Conservation (phyloP, 2,797 vertebrate species). For the Lithobates pipiens region DNA sequence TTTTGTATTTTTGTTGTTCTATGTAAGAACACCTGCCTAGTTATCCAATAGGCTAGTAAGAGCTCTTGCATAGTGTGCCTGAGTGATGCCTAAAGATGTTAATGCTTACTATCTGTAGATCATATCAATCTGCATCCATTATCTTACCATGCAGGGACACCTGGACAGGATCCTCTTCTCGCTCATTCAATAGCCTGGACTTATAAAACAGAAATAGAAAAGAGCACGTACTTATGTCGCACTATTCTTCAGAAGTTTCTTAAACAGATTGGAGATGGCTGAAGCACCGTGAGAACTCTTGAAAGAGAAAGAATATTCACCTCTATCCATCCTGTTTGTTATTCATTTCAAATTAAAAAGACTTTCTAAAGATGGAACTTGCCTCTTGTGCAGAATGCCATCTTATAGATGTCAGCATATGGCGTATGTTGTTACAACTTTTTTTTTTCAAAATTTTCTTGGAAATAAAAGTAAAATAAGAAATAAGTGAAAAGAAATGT, state of each 20-base stretch:
- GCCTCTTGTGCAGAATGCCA: neutral
- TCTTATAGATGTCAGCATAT: neutral
- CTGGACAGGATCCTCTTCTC: constrained; percentile 69
- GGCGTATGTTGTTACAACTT: neutral
- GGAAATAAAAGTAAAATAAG: too few relatives aligned
- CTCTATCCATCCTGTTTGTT: constrained; percentile 67
- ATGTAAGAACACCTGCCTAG: constrained; percentile 64
- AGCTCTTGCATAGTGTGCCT: constrained; percentile 63
- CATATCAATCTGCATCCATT: constrained; percentile 70
- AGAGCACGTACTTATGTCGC: constrained; percentile 66
- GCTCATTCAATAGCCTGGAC: constrained; percentile 67
- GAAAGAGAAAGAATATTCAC: constrained; percentile 60
- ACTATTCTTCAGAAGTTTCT: constrained; percentile 66
- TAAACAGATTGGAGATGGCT: constrained; percentile 58
- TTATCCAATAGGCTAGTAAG: constrained; percentile 63
- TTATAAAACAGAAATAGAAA: constrained; percentile 70
- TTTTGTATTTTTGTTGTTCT: constrained; percentile 60
- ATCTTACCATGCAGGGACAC: constrained; percentile 71
- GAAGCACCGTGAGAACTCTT: constrained; percentile 63
- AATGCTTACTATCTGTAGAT: constrained; percentile 67
- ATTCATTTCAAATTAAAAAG: constrained; percentile 64
- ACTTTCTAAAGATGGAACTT: neutral
- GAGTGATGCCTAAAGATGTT: constrained; percentile 64
- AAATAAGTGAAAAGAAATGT: too few relatives aligned
- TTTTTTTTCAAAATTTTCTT: neutral